phyloP scores from a whole-genome alignment of 2,797 vertebrate species.

The Anguilla anguilla region DNA sequence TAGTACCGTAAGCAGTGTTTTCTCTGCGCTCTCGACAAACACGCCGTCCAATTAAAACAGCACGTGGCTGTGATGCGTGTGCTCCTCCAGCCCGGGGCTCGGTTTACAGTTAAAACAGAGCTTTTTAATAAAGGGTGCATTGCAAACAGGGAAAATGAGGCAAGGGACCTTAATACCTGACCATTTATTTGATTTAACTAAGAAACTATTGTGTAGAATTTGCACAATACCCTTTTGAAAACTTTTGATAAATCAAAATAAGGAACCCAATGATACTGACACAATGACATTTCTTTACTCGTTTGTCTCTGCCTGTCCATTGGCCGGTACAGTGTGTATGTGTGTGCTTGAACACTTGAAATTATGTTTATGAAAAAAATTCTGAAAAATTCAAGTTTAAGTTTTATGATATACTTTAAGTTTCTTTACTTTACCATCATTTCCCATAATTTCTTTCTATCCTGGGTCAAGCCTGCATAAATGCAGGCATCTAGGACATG shows the following conservation, averaged over 20 bases:
- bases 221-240: conserved; percentile 51
- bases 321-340: background rate
- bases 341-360: too few species aligned
- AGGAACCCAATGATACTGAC: conserved; percentile 43
- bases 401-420: background rate
- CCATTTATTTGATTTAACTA: conserved; percentile 1
- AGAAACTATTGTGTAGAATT: background rate
- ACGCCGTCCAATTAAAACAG: conserved; percentile 54
- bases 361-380: background rate
- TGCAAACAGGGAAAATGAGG: background rate
- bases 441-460: conserved; percentile 38
- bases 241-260: conserved; percentile 38
- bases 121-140: conserved; percentile 13
- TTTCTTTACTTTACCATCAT: conserved; percentile 25
- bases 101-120: conserved; percentile 57
- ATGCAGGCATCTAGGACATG: conserved; percentile 58
- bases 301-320: background rate
- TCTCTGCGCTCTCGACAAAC: conserved; percentile 59
- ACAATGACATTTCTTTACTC: background rate
- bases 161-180: background rate
- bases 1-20: conserved; percentile 54
- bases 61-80: conserved; percentile 50
- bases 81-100: conserved; percentile 48
- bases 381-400: background rate
- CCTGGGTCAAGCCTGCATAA: conserved; percentile 44